Conservation (phyloP, 1,140 invertebrate genomes). For the Lasioglossum albipes region DNA sequence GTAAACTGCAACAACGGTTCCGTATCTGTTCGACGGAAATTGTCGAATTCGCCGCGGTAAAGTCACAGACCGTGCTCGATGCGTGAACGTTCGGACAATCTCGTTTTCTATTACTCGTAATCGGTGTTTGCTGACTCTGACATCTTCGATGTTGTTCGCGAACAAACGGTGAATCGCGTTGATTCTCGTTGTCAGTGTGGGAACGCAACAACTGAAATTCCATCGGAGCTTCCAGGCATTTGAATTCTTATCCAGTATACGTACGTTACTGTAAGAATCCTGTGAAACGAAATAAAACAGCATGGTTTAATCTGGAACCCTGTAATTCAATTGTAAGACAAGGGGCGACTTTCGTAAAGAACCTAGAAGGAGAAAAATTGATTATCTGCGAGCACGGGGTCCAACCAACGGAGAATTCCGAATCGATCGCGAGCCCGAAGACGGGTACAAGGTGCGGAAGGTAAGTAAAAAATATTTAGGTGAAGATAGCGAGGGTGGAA, state of each 20-base stretch:
- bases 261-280: no score
- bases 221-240: no score
- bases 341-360: no score
- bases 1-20: not conserved
- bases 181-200: not conserved
- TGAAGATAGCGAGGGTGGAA: not conserved
- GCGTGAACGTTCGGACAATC: constrained; percentile 8
- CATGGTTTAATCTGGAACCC: no score
- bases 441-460: not conserved
- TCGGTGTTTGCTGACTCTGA: not conserved
- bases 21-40: not conserved
- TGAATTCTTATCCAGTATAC: no score
- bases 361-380: no score
- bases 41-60: not conserved
- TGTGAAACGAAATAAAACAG: no score
- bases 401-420: no score
- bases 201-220: no score
- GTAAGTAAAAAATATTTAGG: constrained; percentile 3
- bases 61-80: not conserved
- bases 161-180: not conserved
- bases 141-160: not conserved
- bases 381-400: no score
- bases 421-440: no score
- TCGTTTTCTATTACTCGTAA: not conserved
- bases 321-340: no score